A percentile compares a stretch with the other conserved stretches of the same genome.
Conservation (phyloP, 2,888 invertebrate species). For the Eubasilissa splendida region DNA sequence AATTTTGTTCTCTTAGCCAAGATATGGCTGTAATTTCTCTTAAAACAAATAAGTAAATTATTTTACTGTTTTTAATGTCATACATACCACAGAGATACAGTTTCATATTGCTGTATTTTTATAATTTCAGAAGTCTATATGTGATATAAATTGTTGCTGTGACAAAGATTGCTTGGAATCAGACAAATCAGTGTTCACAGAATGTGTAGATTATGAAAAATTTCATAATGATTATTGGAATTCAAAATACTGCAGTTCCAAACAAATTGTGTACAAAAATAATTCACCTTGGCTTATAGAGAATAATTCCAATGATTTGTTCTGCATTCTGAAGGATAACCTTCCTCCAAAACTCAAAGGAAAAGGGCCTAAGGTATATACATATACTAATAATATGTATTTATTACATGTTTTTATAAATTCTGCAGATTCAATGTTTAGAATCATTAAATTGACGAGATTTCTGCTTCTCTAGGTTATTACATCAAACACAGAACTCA, state of each 20-base stretch:
- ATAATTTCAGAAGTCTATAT: conserved; percentile 72
- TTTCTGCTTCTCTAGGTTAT: conserved; percentile 28
- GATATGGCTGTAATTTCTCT: too few species aligned
- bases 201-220: conserved; percentile 69
- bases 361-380: not conserved
- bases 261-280: conserved; percentile 71
- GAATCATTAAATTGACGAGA: not conserved
- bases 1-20: too few species aligned
- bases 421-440: not conserved
- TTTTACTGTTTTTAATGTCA: too few species aligned
- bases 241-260: conserved; percentile 70
- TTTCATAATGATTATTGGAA: conserved; percentile 63
- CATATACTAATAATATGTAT: not conserved
- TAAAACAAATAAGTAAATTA: not conserved
- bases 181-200: conserved; percentile 75
- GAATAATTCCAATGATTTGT: conserved; percentile 68
- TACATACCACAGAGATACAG: too few species aligned
- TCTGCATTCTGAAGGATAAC: conserved; percentile 76
- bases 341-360: conserved; percentile 65
- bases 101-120: not conserved
- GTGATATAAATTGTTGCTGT: conserved; percentile 91
- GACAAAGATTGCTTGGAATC: conserved; percentile 80
- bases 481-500: conserved; percentile 47
- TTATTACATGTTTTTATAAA: not conserved
- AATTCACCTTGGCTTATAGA: conserved; percentile 67